Evolutionary conservation across 2,113 vertebrate genomes (phyloP), one percentile per base, ranked within the genome.

Genomic region (Labrus mixtus): DNA sequence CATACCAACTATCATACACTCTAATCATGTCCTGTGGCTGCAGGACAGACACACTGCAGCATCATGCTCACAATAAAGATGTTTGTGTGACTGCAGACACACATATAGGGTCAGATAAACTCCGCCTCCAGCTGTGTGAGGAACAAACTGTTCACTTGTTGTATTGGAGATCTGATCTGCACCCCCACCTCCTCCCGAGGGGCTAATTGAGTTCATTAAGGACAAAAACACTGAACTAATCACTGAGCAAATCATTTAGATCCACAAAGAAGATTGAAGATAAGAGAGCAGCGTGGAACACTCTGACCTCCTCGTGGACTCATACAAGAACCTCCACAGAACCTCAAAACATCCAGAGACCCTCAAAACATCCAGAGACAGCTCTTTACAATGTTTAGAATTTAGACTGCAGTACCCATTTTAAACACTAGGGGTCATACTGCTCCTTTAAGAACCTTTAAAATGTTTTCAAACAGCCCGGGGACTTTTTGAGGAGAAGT

Each of bases 21-120:
- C 20, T 61, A 16, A 51, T 33, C n/a, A 29, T 63, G 5, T 25
- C 55, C 48, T 45, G 0, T 45, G 67, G 53, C 84, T 79, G 36
- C 20, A 17, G 79, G 58, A 79, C 39, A 45, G 10, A 78, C n/a
- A 15, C 51, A 2, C 57, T 36, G 48, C 48, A 29, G 50, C 23
- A 13, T 17, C 56, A 13, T 8, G 37, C 23, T 17, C 23, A 46
- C 63, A 61, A 25, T 22, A 17, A 62, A 6, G 53, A 62, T 10
- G 3, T 75, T 53, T 76, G 53, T 78, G 19, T 54, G 45, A 2
- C 19, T 25, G 39, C 25, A 66, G 36, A 68, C 71, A 2, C 41
- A 50, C 66, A 37, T 11, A 22, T 51, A 58, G 7, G 13, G 22
- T 45, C 48, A 39, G 13, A 10, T 29, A 20, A 8, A 1, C 68